Percentiles rank a stretch among this genome's conserved stretches.
Evolutionary conservation across 2,888 invertebrate genomes (phyloP).

Genomic region (Ecdyonurus torrentis): DNA sequence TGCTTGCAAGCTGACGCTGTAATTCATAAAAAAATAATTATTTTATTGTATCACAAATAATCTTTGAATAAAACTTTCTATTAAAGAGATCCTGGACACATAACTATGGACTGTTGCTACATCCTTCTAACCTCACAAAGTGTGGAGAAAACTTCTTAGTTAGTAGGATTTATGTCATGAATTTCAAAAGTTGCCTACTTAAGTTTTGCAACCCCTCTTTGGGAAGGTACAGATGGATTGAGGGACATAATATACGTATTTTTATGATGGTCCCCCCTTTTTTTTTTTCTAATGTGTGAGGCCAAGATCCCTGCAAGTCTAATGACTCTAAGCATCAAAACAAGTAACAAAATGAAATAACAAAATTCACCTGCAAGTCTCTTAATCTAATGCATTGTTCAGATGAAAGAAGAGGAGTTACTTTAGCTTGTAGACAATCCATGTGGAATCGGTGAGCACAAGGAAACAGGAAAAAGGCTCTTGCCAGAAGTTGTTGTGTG

Average conservation of each 20-base stretch:
- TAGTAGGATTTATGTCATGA: too few species aligned
- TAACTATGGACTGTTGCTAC: too few species aligned
- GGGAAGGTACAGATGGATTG: too few species aligned
- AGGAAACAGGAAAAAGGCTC: constrained; percentile 89
- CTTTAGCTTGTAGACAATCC: constrained; percentile 72
- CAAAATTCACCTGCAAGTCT: constrained; percentile 28
- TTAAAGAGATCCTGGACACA: too few species aligned
- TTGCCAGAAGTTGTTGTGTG: constrained; percentile 56
- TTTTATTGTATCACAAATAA: neutral
- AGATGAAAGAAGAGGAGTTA: constrained; percentile 44
- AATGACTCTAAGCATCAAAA: neutral
- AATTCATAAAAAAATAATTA: constrained; percentile 18
- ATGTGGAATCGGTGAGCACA: constrained; percentile 91
- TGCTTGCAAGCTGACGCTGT: constrained; percentile 41
- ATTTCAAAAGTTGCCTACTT: too few species aligned
- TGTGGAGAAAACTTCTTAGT: too few species aligned
- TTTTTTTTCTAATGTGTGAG: neutral
- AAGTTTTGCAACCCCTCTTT: too few species aligned
- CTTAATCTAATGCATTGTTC: constrained; percentile 31
- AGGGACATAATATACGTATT: neutral
- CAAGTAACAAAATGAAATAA: constrained; percentile 12
- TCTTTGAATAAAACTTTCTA: neutral
- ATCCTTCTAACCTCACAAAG: too few species aligned
- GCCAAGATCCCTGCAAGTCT: neutral
- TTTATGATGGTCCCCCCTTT: neutral